Conservation (phyloP, 2,113 vertebrate genomes). For the Pteronura brasiliensis region DNA sequence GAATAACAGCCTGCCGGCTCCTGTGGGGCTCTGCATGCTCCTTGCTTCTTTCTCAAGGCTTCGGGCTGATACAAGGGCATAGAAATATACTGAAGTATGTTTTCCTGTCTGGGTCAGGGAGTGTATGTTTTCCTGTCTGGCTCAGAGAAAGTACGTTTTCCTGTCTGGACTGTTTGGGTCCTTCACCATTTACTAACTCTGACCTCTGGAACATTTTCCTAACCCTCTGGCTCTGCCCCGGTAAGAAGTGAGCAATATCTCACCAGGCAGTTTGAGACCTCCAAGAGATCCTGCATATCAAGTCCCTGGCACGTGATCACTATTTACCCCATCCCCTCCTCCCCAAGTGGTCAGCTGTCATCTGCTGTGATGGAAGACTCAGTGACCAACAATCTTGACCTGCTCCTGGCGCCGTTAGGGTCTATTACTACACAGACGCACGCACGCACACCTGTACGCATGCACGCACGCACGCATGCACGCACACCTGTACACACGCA, state of each 20-base stretch:
- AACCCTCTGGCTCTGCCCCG: not conserved
- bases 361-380: not conserved
- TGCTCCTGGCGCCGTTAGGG: not conserved
- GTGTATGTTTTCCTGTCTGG: not conserved
- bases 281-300: not conserved
- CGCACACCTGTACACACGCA: rapidly evolving
- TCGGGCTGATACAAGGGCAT: not conserved
- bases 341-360: rapidly evolving
- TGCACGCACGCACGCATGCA: not conserved
- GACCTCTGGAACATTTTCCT: not conserved
- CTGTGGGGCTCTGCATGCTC: not conserved
- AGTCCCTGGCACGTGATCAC: not conserved
- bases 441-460: rapidly evolving
- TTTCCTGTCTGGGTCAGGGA: not conserved
- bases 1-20: not conserved
- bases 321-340: not conserved
- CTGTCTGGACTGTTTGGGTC: not conserved
- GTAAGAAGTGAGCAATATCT: not conserved
- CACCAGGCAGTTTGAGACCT: not conserved
- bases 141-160: not conserved
- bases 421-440: not conserved
- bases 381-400: not conserved
- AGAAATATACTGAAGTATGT: not conserved
- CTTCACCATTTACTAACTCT: not conserved
- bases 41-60: not conserved